A percentile compares a stretch with the other conserved stretches of the same genome.
These are phyloP conservation scores for Beris morrisii DNA, from an alignment of 2,888 invertebrate genomes.

Conservation along the genomic window DNA sequence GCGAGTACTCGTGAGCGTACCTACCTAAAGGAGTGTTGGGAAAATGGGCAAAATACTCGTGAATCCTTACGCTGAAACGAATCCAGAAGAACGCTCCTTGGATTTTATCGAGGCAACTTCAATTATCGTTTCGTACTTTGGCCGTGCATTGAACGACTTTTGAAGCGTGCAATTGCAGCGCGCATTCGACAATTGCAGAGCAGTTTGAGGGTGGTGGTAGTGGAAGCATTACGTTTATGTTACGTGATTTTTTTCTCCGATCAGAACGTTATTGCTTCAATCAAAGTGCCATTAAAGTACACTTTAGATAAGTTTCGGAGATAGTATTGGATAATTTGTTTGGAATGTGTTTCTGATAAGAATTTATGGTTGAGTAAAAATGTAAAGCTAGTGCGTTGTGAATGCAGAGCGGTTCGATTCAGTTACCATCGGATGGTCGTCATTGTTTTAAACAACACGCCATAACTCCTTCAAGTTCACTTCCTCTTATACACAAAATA, in stretches of 20 bases:
- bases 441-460: no score
- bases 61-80: no score
- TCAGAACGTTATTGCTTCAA: conserved; percentile 27
- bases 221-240: not conserved
- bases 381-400: no score
- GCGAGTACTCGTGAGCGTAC: no score
- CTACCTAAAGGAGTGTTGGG: no score
- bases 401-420: no score
- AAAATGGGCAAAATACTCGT: no score
- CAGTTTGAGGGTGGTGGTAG: not conserved
- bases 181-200: conserved; percentile 2
- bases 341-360: not conserved
- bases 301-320: conserved; percentile 25
- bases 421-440: no score
- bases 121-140: conserved; percentile 17
- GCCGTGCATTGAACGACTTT: not conserved
- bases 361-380: no score
- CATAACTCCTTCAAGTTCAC: no score
- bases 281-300: conserved; percentile 25
- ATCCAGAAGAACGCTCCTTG: no score
- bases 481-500: no score
- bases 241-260: conserved; percentile 15
- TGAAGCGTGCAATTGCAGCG: conserved; percentile 19
- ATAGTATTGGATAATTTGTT: conserved; percentile 16
- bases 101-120: conserved; percentile 11